These are phyloP conservation scores for Chymomyza amoena DNA, from an alignment of 2,888 invertebrate genomes.

Conservation along the genomic window DNA sequence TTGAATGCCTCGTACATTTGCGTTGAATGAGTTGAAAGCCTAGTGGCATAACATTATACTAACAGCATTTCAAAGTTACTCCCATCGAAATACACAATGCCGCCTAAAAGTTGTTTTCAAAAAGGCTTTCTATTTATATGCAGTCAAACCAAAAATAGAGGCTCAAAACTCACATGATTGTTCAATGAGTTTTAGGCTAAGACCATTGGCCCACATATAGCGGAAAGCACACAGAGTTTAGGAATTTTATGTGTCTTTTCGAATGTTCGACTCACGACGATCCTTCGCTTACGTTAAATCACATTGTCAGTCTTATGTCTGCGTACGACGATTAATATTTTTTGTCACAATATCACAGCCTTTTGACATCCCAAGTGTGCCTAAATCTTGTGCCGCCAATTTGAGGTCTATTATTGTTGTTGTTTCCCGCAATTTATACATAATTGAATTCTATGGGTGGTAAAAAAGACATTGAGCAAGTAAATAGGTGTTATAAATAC, in stretches of 20 bases:
- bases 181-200: too few relatives aligned
- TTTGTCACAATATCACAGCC: constrained; percentile 1
- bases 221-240: constrained; percentile 5
- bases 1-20: too few relatives aligned
- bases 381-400: not conserved
- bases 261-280: constrained; percentile 1
- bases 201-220: constrained; percentile 6
- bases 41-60: too few relatives aligned
- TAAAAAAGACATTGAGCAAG: not conserved
- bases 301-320: not conserved
- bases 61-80: too few relatives aligned
- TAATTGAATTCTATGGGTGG: not conserved
- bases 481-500: not conserved
- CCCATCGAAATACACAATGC: too few relatives aligned
- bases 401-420: not conserved
- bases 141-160: not conserved
- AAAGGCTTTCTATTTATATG: not conserved
- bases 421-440: not conserved
- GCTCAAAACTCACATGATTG: too few relatives aligned
- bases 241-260: constrained; percentile 1
- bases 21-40: too few relatives aligned
- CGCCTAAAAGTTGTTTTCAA: too few relatives aligned
- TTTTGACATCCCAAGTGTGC: constrained; percentile 5
- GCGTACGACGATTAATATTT: constrained; percentile 16
- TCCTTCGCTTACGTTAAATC: not conserved